Percentiles rank a stretch among this genome's conserved stretches.
Evolutionary conservation across 2,113 vertebrate species (phyloP).

Genomic region (Falcunculus frontatus): DNA sequence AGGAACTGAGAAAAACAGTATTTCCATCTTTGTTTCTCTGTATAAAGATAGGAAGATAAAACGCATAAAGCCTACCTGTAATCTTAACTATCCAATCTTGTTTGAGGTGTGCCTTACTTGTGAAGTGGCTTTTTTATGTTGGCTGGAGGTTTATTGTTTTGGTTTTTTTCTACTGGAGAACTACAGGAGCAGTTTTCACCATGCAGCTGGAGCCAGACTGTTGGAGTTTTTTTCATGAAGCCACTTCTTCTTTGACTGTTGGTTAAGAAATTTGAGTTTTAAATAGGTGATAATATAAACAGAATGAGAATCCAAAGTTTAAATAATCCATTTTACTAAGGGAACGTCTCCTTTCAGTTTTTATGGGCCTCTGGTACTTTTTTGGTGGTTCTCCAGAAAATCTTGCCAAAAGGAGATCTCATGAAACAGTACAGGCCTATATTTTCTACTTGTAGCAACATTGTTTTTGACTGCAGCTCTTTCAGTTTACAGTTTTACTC

Average conservation of each 20-base stretch:
- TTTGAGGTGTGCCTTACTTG: slow-evolving; percentile 13
- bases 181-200: background rate
- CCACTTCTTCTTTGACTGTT: background rate
- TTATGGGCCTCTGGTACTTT: background rate
- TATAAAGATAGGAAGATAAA: slow-evolving; percentile 33
- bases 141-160: background rate
- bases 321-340: background rate
- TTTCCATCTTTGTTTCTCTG: background rate
- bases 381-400: background rate
- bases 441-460: background rate
- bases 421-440: background rate
- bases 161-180: background rate
- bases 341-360: background rate
- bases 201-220: background rate
- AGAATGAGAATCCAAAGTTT: background rate
- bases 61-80: background rate
- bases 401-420: background rate
- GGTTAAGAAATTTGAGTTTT: background rate
- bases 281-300: background rate
- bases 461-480: background rate
- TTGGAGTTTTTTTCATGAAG: background rate
- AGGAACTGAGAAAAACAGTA: background rate
- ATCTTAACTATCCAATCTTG: slow-evolving; percentile 4
- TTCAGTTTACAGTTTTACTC: background rate
- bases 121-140: slow-evolving; percentile 35